Evolutionary conservation across 2,888 invertebrate species (phyloP).

Genomic region (Andrena haemorrhoa): DNA sequence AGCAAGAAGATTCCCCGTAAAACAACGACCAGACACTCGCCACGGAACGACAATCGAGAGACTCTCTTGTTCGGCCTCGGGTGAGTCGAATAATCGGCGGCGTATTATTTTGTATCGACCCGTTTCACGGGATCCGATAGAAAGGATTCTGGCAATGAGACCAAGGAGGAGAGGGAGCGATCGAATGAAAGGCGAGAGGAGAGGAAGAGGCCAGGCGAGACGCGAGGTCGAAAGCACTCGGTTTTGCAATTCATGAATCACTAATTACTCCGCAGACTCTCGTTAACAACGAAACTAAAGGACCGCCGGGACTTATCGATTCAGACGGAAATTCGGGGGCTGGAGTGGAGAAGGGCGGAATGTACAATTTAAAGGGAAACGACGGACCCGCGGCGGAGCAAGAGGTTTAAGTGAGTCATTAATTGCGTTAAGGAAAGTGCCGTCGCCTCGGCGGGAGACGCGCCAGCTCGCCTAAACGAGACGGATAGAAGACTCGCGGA

Average conservation of each 20-base stretch:
- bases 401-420: constrained; percentile 76
- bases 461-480: constrained; percentile 21
- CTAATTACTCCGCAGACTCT: constrained; percentile 61
- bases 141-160: background rate
- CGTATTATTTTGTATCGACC: constrained; percentile 25
- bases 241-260: constrained; percentile 65
- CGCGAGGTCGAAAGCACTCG: constrained; percentile 34
- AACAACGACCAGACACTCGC: background rate
- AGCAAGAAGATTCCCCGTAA: constrained; percentile 7
- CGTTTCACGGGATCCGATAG: background rate
- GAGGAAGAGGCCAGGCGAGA: constrained; percentile 11
- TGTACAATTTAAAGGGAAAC: constrained; percentile 62
- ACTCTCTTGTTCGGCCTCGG: background rate
- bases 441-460: constrained; percentile 50
- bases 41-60: background rate
- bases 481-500: constrained; percentile 17
- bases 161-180: background rate
- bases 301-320: constrained; percentile 65
- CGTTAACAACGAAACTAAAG: constrained; percentile 60
- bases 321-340: constrained; percentile 55
- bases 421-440: constrained; percentile 78
- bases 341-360: constrained; percentile 38
- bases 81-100: constrained; percentile 5
- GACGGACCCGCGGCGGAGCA: constrained; percentile 52
- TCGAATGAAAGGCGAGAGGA: background rate